Evolutionary conservation across 2,797 vertebrate species (phyloP).

Genomic region (Trachops cirrhosus): DNA sequence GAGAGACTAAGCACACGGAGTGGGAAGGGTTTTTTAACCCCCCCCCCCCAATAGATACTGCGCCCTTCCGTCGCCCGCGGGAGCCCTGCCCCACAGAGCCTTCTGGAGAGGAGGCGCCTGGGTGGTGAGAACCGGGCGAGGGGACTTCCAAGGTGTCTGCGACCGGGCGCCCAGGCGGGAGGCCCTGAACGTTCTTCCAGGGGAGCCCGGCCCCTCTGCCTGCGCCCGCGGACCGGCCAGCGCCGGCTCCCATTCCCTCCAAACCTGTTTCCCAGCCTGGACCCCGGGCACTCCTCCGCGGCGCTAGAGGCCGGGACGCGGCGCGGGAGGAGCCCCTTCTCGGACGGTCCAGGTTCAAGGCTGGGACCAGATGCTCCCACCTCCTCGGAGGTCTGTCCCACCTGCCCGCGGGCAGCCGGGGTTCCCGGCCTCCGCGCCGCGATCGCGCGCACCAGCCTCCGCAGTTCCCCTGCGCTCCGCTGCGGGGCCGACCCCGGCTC

Average conservation of each 20-base stretch:
- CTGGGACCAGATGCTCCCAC: neutral
- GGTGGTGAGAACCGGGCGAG: neutral
- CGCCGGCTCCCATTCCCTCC: neutral
- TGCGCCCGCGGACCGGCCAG: neutral
- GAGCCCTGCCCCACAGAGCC: neutral
- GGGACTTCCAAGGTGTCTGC: neutral
- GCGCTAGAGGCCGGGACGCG: rapidly evolving
- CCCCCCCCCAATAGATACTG: rapidly evolving
- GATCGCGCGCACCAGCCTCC: rapidly evolving
- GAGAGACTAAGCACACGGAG: neutral
- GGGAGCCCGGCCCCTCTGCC: neutral
- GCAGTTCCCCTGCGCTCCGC: neutral
- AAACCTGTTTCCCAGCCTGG: neutral
- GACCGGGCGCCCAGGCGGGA: neutral
- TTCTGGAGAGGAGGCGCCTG: neutral
- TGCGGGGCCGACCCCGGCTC: neutral
- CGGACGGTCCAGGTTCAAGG: neutral
- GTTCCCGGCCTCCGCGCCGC: neutral
- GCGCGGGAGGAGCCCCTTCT: too few species aligned
- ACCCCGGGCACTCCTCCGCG: neutral
- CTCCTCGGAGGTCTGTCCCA: neutral
- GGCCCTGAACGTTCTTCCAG: neutral
- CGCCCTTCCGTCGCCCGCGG: neutral
- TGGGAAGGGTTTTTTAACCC: neutral
- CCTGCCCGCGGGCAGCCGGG: neutral